Conservation (phyloP, 2,113 vertebrate species). For the Condylura cristata region DNA sequence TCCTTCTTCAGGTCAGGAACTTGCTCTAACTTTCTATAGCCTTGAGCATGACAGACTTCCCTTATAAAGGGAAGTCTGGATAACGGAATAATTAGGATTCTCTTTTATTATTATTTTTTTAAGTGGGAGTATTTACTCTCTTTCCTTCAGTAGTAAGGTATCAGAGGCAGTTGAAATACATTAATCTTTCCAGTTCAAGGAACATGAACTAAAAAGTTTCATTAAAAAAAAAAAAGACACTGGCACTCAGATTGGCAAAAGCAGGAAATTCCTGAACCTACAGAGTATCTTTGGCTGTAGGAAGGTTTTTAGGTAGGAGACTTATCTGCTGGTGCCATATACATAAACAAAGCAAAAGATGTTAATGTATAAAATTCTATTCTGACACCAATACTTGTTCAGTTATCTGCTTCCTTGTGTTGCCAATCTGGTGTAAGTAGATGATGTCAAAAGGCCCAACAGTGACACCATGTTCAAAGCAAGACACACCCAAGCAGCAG, state of each 20-base stretch:
- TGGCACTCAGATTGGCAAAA: background rate
- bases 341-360: background rate
- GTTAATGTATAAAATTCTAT: slow-evolving; percentile 14
- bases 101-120: background rate
- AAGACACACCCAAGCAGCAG: slow-evolving; percentile 37
- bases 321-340: background rate
- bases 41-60: background rate
- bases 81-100: background rate
- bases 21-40: background rate
- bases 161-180: background rate
- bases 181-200: slow-evolving; percentile 7
- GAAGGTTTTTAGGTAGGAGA: background rate
- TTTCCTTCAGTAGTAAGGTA: background rate
- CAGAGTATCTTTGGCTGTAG: slow-evolving; percentile 25
- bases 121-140: slow-evolving; percentile 41
- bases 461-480: slow-evolving; percentile 23
- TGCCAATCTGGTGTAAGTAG: background rate
- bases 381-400: slow-evolving; percentile 6
- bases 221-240: background rate
- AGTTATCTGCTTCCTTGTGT: background rate
- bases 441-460: slow-evolving; percentile 10
- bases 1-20: background rate
- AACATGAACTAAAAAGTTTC: background rate
- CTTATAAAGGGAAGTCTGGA: background rate
- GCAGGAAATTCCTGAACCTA: background rate